A percentile compares a stretch with the other conserved stretches of the same genome.
These are phyloP conservation scores for Melanophora roralis DNA, from an alignment of 2,888 invertebrate species.

Conservation along the genomic window DNA sequence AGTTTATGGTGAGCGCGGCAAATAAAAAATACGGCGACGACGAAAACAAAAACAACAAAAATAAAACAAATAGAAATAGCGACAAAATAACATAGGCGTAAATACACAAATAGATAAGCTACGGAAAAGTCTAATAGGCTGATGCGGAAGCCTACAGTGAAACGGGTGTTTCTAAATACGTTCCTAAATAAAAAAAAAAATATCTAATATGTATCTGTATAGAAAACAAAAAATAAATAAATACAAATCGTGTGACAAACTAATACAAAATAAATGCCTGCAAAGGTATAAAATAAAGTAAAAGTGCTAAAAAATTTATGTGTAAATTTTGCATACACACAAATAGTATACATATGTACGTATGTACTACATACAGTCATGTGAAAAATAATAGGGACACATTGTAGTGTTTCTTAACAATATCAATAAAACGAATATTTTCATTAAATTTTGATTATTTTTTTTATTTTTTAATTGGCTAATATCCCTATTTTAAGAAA, in stretches of 20 bases:
- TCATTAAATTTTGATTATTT: too few relatives aligned
- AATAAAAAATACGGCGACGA: conserved; percentile 52
- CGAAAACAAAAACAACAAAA: conserved; percentile 10
- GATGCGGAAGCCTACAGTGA: conserved; percentile 47
- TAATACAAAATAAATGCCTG: neutral
- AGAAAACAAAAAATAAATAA: neutral
- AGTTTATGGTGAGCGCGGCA: conserved; percentile 5
- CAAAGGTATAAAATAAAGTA: neutral
- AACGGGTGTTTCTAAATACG: conserved; percentile 33
- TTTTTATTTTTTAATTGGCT: too few relatives aligned
- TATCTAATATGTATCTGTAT: too few relatives aligned
- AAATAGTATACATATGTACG: too few relatives aligned
- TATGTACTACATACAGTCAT: too few relatives aligned
- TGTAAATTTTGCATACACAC: neutral
- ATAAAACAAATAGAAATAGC: conserved; percentile 41
- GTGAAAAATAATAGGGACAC: too few relatives aligned
- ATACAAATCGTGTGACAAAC: neutral
- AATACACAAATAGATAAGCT: conserved; percentile 58
- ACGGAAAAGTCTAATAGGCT: conserved; percentile 41
- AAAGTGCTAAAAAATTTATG: conserved; percentile 1
- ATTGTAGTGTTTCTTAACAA: too few relatives aligned
- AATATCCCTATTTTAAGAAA: too few relatives aligned
- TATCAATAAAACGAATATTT: too few relatives aligned
- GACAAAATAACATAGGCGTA: conserved; percentile 58
- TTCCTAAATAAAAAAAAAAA: conserved; percentile 22